Percentiles rank a stretch among this genome's conserved stretches.
Conservation (phyloP, 2,888 invertebrate genomes). For the Lydus trimaculatus region DNA sequence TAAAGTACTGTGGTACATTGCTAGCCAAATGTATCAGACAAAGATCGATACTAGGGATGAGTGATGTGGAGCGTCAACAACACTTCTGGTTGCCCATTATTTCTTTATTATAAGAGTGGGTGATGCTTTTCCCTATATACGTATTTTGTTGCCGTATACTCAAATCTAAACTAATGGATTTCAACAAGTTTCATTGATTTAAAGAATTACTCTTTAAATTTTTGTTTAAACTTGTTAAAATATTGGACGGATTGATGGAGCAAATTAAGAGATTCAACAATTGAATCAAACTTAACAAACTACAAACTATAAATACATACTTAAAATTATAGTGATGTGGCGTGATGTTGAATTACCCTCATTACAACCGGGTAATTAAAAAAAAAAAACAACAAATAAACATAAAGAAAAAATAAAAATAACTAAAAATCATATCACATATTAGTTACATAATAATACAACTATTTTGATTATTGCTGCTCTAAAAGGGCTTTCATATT, state of each 20-base stretch:
- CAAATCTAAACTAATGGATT: background rate
- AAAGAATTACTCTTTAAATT: conserved; percentile 11
- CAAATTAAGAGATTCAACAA: conserved; percentile 36
- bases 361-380: background rate
- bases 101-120: too few relatives aligned
- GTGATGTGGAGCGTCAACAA: too few relatives aligned
- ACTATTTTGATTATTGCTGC: conserved; percentile 15
- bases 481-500: conserved; percentile 12
- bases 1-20: too few relatives aligned
- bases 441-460: background rate
- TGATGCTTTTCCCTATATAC: too few relatives aligned
- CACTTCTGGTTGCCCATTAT: too few relatives aligned
- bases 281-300: conserved; percentile 29
- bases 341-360: background rate
- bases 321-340: background rate
- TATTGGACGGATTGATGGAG: conserved; percentile 42
- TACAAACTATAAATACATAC: conserved; percentile 17
- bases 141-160: too few relatives aligned
- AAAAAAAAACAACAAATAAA: too few relatives aligned
- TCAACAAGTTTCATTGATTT: background rate
- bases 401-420: background rate
- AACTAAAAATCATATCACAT: background rate
- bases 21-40: too few relatives aligned
- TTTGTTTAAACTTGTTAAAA: conserved; percentile 12
- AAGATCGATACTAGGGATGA: too few relatives aligned